Evolutionary conservation across 2,113 vertebrate species (phyloP).

Genomic region (Corythaeola cristata): DNA sequence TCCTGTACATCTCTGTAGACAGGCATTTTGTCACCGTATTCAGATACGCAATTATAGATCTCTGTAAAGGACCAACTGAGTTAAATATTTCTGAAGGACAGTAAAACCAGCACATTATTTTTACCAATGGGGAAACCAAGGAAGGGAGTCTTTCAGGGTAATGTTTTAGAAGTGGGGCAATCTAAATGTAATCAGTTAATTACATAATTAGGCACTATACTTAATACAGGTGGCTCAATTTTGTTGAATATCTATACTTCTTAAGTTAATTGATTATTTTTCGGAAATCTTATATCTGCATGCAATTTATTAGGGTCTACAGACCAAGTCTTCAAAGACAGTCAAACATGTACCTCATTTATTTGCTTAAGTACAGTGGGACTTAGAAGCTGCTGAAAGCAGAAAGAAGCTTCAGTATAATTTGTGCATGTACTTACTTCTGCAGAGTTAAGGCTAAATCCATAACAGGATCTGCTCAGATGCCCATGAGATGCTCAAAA

Average conservation of each 20-base stretch:
- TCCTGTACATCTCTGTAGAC: not conserved
- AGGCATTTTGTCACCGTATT: slow-evolving; percentile 7
- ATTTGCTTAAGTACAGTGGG: not conserved
- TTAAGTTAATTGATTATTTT: not conserved
- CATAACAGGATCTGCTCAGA: not conserved
- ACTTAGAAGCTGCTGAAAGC: not conserved
- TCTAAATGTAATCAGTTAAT: not conserved
- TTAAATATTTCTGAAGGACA: not conserved
- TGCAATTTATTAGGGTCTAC: not conserved
- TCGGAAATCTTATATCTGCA: not conserved
- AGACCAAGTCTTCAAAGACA: not conserved
- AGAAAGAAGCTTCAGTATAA: not conserved
- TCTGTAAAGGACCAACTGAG: not conserved
- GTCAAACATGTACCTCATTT: not conserved
- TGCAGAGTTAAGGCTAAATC: not conserved
- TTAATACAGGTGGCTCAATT: not conserved
- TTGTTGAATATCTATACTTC: not conserved
- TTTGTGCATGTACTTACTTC: not conserved
- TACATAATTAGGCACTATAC: not conserved
- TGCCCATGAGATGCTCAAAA: not conserved
- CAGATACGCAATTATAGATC: not conserved
- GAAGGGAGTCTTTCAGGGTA: not conserved
- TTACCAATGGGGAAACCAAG: not conserved
- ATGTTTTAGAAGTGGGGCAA: not conserved
- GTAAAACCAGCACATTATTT: not conserved